These are phyloP conservation scores for Arothron firmamentum DNA, from an alignment of 2,113 vertebrate species.

Conservation along the genomic window DNA sequence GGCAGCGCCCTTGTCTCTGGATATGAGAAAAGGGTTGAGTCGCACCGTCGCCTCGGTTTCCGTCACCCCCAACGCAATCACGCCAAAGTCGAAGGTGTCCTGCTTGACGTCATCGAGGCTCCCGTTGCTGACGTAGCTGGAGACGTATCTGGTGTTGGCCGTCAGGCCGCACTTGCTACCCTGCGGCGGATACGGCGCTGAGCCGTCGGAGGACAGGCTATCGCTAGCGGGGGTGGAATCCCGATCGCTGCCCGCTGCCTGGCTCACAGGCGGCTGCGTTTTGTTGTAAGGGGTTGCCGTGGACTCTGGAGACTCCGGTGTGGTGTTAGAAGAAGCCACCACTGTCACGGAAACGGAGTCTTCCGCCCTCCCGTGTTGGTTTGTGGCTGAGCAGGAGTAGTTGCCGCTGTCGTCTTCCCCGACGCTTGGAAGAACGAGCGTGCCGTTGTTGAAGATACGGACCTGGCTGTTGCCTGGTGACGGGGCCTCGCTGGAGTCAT, in stretches of 20 bases:
- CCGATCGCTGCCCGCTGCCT: constrained; percentile 10
- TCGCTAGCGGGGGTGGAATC: constrained; percentile 22
- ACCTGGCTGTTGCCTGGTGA: constrained; percentile 59
- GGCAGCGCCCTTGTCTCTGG: constrained; percentile 75
- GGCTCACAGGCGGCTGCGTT: not conserved
- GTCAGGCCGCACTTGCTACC: constrained; percentile 77
- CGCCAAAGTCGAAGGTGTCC: constrained; percentile 87
- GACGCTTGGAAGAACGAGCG: constrained; percentile 79
- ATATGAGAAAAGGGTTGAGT: constrained; percentile 86
- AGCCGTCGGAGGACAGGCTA: not conserved
- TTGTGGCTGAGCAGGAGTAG: constrained; percentile 87
- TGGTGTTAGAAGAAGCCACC: constrained; percentile 66
- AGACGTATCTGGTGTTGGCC: constrained; percentile 76
- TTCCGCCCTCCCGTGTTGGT: constrained; percentile 81
- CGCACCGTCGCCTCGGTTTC: constrained; percentile 89
- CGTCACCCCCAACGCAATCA: constrained; percentile 88
- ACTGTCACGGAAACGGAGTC: constrained; percentile 77
- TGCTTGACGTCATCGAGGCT: constrained; percentile 83
- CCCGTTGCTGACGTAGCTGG: constrained; percentile 84
- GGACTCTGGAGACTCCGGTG: not conserved
- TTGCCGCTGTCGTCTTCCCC: constrained; percentile 82
- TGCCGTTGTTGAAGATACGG: constrained; percentile 83
- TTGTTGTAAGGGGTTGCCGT: not conserved
- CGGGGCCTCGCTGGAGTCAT: constrained; percentile 40
- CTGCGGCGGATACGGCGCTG: not conserved